Percentiles rank a stretch among this genome's conserved stretches.
Evolutionary conservation across 2,888 invertebrate genomes (phyloP).

Genomic region (Ennomos erosarius): DNA sequence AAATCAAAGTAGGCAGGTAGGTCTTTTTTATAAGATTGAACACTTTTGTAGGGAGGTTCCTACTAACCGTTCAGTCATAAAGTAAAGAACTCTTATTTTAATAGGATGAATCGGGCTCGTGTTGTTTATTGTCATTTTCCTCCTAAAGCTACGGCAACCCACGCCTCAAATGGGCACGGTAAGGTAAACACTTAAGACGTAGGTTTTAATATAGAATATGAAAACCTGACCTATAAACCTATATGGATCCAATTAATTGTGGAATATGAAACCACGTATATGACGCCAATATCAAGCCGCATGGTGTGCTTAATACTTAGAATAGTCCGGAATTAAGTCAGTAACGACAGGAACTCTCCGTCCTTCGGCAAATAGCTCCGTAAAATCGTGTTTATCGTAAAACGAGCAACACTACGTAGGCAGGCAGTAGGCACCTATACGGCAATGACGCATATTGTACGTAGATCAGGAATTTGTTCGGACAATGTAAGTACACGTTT

Average conservation of each 20-base stretch:
- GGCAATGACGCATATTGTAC: conserved; percentile 29
- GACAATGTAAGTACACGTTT: conserved; percentile 7
- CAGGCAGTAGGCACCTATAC: too few species aligned
- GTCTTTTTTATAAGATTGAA: too few species aligned
- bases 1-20: too few species aligned
- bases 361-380: conserved; percentile 19
- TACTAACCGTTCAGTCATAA: too few species aligned
- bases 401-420: conserved; percentile 10
- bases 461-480: conserved; percentile 18
- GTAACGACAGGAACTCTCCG: conserved; percentile 15
- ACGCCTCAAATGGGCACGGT: conserved; percentile 23
- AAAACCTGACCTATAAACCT: too few species aligned
- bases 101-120: conserved; percentile 3
- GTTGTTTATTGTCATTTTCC: conserved; percentile 15
- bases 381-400: conserved; percentile 21
- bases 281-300: conserved; percentile 12
- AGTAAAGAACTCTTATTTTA: too few species aligned
- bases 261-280: too few species aligned
- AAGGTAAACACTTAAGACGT: conserved; percentile 15
- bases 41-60: too few species aligned
- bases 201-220: conserved; percentile 9
- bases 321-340: conserved; percentile 1
- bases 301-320: background rate
- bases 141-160: background rate
- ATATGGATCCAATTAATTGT: too few species aligned